Conservation (phyloP, 2,113 vertebrate species). For the Chionomys nivalis region DNA sequence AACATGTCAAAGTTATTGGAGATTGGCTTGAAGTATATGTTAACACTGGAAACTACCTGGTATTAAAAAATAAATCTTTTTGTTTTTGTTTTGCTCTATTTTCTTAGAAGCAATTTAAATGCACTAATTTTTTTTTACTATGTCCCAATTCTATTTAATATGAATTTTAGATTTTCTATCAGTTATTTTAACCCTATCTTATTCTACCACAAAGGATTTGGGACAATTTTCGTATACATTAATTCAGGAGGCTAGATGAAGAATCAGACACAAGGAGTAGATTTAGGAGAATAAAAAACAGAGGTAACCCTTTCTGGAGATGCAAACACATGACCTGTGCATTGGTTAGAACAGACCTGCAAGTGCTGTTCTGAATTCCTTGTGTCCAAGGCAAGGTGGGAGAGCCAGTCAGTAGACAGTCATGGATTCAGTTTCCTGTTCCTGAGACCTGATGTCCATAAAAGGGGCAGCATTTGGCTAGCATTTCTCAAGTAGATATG, state of each 20-base stretch:
- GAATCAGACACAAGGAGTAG: conserved; percentile 10
- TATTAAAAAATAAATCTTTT: conserved; percentile 42
- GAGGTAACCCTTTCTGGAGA: conserved; percentile 19
- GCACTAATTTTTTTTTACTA: background rate
- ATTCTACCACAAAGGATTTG: conserved; percentile 31
- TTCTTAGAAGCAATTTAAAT: conserved; percentile 51
- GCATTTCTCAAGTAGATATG: background rate
- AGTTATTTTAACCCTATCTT: conserved; percentile 31
- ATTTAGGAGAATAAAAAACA: conserved; percentile 15
- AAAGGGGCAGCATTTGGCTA: background rate
- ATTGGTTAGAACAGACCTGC: background rate
- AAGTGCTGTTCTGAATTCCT: background rate
- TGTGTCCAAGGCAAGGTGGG: background rate
- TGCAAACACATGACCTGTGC: background rate
- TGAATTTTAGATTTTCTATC: conserved; percentile 49
- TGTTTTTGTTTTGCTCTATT: conserved; percentile 4
- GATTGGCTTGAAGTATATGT: background rate
- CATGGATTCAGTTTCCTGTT: background rate
- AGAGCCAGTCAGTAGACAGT: background rate
- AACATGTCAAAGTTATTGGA: background rate
- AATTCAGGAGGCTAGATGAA: background rate
- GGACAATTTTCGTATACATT: conserved; percentile 17
- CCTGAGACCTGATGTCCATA: background rate
- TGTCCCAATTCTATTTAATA: conserved; percentile 13
- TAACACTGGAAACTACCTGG: conserved; percentile 16